Conservation (phyloP, 23 tunicate genomes). For the Trididemnum clinides region DNA sequence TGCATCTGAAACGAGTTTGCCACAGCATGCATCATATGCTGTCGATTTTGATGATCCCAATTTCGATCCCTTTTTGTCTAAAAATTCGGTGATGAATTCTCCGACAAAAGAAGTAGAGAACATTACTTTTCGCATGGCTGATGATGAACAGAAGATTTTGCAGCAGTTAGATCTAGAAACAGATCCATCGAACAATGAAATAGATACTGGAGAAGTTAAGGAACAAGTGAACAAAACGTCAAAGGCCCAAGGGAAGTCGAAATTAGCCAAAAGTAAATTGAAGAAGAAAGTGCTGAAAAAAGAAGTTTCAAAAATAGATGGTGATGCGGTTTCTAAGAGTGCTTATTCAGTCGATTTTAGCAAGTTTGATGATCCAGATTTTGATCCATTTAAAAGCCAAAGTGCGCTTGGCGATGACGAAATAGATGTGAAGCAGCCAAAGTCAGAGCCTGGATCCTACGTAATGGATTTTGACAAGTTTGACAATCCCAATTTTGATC, state of each 20-base stretch:
- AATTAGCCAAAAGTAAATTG: background rate
- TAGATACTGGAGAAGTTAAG: background rate
- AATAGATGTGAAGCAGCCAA: background rate
- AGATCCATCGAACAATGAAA: background rate
- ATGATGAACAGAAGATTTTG: background rate
- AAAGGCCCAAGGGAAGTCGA: background rate
- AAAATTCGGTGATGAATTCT: constrained; percentile 16
- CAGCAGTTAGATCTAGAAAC: background rate
- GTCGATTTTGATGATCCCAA: constrained; percentile 17
- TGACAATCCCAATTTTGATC: constrained; percentile 59
- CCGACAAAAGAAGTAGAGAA: background rate
- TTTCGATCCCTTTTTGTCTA: constrained; percentile 32
- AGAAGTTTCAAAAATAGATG: background rate
- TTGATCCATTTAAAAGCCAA: constrained; percentile 59
- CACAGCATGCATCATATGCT: background rate
- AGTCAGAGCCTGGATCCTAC: constrained; percentile 40
- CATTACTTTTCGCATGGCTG: too few relatives aligned
- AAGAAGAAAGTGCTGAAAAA: background rate
- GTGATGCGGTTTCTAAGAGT: constrained; percentile 36
- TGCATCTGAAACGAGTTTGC: background rate
- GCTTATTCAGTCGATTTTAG: constrained; percentile 58
- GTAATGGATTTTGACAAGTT: constrained; percentile 55
- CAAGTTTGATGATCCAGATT: constrained; percentile 49
- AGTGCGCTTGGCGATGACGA: background rate
- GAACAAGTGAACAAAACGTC: background rate